Conservation (phyloP, 2,113 vertebrate species). For the Protobothrops mucrosquamatus region DNA sequence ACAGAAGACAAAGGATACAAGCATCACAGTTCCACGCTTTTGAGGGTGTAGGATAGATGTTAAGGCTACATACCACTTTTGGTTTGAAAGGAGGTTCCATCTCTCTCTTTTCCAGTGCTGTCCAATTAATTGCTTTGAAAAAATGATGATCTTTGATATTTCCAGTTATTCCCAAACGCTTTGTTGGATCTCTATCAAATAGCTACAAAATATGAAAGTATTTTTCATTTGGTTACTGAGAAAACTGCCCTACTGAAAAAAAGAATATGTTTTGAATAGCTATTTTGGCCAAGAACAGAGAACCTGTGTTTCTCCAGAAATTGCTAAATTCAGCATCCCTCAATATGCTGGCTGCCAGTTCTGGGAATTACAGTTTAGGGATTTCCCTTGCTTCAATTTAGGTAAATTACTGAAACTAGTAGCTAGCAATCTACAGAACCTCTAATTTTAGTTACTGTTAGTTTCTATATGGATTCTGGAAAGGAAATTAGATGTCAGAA, state of each 20-base stretch:
- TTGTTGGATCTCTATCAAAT: conserved; percentile 88
- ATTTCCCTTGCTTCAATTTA: neutral
- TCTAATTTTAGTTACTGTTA: neutral
- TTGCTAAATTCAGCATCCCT: neutral
- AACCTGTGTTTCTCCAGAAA: neutral
- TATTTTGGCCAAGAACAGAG: rapidly evolving
- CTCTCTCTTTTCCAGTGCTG: conserved; percentile 80
- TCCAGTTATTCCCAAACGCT: conserved; percentile 87
- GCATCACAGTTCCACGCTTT: neutral
- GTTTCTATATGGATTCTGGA: neutral
- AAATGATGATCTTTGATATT: conserved; percentile 84
- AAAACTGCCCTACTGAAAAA: neutral
- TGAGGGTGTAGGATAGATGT: neutral
- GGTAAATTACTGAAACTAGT: neutral
- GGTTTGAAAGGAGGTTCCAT: conserved; percentile 92
- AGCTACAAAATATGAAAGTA: conserved; percentile 71
- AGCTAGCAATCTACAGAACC: neutral
- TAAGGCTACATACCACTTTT: conserved; percentile 85
- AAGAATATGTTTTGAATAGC: neutral
- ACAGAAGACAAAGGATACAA: neutral
- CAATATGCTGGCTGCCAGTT: neutral
- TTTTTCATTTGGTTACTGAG: neutral
- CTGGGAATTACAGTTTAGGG: neutral
- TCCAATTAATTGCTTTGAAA: conserved; percentile 94
- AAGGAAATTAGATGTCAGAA: neutral